Evolutionary conservation across 2,888 invertebrate species (phyloP), one percentile per base, ranked within the genome.

Genomic region (Serripes groenlandicus): DNA sequence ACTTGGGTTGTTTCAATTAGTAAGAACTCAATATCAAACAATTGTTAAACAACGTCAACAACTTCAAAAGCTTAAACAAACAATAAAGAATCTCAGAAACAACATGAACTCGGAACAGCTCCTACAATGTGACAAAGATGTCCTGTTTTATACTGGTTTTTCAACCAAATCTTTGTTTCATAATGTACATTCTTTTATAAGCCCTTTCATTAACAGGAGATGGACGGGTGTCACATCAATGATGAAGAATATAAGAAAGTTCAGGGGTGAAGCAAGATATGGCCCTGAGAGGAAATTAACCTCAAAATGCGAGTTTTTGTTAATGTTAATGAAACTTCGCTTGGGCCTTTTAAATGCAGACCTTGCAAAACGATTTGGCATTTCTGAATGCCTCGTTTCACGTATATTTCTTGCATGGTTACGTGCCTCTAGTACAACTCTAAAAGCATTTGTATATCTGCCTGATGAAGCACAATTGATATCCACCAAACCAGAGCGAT

Each of bases 111-210:
- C 49, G 15, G 76, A 83, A 2, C 72, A 70, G 2, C 62, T 86
- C 1, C 49, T 83, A 28, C 74, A 66, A 64, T 78, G 56, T 3
- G 86, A 81, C 60, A 49, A 35, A 7, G 77, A 76, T 72, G 75
- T 81, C 1, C 81, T n/a, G n/a, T 81, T 86, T 34, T 72, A 62
- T 49, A 86, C 83, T 28, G 81, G 86, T 15, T 28, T 86, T 3
- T 3, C 26, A 5, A 54, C n/a, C 0, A 78, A 66, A 68, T 18
- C 4, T 4, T 26, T 81, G 1, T 83, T 83, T 74, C 32, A 64
- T 23, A 81, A 81, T 23, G 34, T 86, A 28, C 86, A 86, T 68
- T 0, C 5, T 23, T 70, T 32, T 32, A 78, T 83, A 23, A 18
- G 70, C 18, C 83, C 78, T 35, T 71, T 60, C 60, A 83, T 86